Conservation (phyloP, 1,140 invertebrate genomes). For the Diuraphis noxia region DNA sequence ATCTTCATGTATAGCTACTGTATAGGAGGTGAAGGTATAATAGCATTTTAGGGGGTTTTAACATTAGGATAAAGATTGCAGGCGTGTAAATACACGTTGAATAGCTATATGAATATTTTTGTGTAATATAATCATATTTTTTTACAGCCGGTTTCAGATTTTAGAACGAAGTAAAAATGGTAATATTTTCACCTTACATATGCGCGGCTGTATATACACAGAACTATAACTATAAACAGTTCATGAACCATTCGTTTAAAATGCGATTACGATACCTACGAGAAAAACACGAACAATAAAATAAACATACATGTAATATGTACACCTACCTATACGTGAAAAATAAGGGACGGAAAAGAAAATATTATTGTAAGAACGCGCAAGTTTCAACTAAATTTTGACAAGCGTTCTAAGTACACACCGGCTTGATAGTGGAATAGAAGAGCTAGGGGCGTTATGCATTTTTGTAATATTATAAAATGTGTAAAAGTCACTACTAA, state of each 20-base stretch:
- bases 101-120: background rate
- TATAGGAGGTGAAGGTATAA: background rate
- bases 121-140: constrained; percentile 7
- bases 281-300: background rate
- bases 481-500: background rate
- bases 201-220: background rate
- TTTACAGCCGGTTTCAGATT: background rate
- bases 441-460: background rate
- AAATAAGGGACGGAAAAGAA: background rate
- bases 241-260: background rate
- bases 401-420: background rate
- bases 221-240: background rate
- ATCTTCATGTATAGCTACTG: background rate
- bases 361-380: background rate
- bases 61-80: background rate
- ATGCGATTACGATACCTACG: background rate
- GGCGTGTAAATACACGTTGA: background rate
- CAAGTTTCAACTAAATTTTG: constrained; percentile 9
- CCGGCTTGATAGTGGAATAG: background rate
- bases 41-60: background rate
- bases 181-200: background rate
- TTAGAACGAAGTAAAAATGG: background rate
- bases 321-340: background rate
- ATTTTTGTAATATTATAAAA: background rate
- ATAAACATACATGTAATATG: background rate